Conservation (phyloP, 2,888 invertebrate species). For the Oscheius onirici region DNA sequence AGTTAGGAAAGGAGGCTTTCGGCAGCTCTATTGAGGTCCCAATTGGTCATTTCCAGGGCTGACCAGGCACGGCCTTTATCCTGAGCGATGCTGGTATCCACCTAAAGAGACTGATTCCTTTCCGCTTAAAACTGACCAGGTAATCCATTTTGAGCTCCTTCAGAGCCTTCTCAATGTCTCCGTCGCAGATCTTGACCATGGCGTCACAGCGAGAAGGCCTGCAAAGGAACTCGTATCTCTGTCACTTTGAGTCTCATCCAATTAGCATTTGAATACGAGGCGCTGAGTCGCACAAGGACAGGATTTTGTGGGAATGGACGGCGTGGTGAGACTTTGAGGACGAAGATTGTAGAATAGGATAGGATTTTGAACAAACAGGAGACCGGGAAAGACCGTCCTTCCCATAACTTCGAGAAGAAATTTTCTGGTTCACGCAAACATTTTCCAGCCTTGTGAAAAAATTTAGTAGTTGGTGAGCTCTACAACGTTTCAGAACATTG, state of each 20-base stretch:
- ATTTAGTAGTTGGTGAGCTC: too few relatives aligned
- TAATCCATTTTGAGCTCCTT: conserved; percentile 51
- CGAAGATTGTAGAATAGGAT: too few relatives aligned
- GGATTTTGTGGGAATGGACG: conserved; percentile 3
- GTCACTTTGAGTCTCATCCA: neutral
- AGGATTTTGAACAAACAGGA: neutral
- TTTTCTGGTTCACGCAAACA: too few relatives aligned
- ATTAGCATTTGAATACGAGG: conserved; percentile 25
- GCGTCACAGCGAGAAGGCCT: conserved; percentile 51
- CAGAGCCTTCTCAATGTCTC: conserved; percentile 49
- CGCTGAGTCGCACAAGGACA: neutral
- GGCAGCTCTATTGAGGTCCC: conserved; percentile 44
- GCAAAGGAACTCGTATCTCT: conserved; percentile 25
- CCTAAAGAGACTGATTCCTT: conserved; percentile 13
- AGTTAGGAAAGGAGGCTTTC: conserved; percentile 19
- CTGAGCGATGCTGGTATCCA: conserved; percentile 30
- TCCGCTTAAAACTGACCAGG: conserved; percentile 30
- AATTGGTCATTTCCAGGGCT: conserved; percentile 33
- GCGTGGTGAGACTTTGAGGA: conserved; percentile 1
- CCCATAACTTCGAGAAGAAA: neutral
- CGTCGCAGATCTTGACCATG: conserved; percentile 47
- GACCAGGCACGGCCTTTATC: conserved; percentile 28
- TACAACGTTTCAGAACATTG: too few relatives aligned
- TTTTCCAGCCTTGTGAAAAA: too few relatives aligned
- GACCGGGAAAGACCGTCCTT: neutral